Evolutionary conservation across 2,797 vertebrate species (phyloP), one percentile per base, ranked within the genome.

Genomic region (Astyanax mexicanus): DNA sequence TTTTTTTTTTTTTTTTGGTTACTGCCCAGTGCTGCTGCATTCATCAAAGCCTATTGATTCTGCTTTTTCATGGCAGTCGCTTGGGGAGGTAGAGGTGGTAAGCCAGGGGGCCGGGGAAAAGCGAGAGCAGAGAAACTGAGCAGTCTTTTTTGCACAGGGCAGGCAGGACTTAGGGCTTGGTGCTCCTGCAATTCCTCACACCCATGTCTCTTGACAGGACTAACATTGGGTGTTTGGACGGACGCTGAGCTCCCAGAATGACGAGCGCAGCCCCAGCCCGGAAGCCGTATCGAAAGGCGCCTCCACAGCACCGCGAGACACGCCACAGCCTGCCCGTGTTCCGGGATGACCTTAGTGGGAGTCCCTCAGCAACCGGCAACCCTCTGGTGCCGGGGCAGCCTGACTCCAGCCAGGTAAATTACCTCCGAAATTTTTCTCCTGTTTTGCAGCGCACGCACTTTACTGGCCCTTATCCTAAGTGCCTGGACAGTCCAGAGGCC

Each of bases 231-330:
- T 69, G 62, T 73, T 60, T 75, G 70, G 79, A 82, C 72, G 44
- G 71, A 81, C 61, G 68, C 74, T 70, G 57, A 79, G 77, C 68
- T 64, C 42, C 69, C 82, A 94, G 89, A 84, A 98, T 98, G 96
- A 94, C 92, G 21, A 98, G 95, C 68, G 83, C 93, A 0, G 92
- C 93, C 49, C 92, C 95, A 0, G 83, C 92, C 58, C 95, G 96
- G 92, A 99, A 98, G 91, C 97, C 97, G 23, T 99, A 99, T 86
- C 95, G 97, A 2, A 98, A 98, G 93, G 97, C 98, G 0, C 98
- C 98, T 0, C 97, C 96, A 0, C 96, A 99, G 91, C 98, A 99
- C 68, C 95, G 97, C 0, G 97, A 99, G 90, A 87, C 93, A 0
- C 95, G 96, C 11, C 93, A 94, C 4, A 87, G 91, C 78, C 84